Base-by-base conservation (phyloP, 92 coral and sea anemone species). In the Diadumene lineata region DNA sequence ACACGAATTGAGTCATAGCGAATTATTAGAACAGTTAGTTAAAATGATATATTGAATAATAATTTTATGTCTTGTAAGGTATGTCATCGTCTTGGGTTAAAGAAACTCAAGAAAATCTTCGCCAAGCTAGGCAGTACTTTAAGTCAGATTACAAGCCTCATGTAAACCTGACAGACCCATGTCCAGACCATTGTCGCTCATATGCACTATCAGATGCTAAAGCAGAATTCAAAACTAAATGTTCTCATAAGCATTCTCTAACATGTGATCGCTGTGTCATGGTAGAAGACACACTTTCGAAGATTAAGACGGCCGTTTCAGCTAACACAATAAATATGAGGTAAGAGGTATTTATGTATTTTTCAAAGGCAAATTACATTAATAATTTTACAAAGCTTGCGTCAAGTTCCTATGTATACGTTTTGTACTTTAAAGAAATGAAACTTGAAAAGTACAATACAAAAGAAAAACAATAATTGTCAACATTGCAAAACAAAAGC, bases 61-160 rank as follows among this genome's bases (percentile, higher is more conserved):
- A n/a, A n/a, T n/a, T n/a, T n/a, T n/a, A n/a, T n/a, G n/a, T n/a
- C n/a, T 44, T 34, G 48, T 19, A 38, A 75, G 80, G 80, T 9
- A 75, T 32, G 71, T 60, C 80, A 38, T 28, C 63, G 19, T 34
- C 80, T 61, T 75, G 80, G 80, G 31, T 57, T 65, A 74, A 38
- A 65, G 61, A 74, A 33, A 43, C 61, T 23, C 70, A 74, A 43
- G 71, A 62, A 43, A 70, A 64, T 31, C 74, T 76, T 18, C 64
- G 65, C 28, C 26, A 61, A 34, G 34, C 58, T 57, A 79, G 79
- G 48, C 44, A 32, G 44, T 84, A 79, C 71, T 80, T 85, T 32
- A 80, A 85, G 73, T 74, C 89, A 44, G 86, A 85, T 80, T 80
- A 74, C 81, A 80, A 85, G 82, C 70, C 80, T 58, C 89, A 80